Base-by-base conservation (phyloP, 1,140 invertebrate species). In the Drosophila oshimai region DNA sequence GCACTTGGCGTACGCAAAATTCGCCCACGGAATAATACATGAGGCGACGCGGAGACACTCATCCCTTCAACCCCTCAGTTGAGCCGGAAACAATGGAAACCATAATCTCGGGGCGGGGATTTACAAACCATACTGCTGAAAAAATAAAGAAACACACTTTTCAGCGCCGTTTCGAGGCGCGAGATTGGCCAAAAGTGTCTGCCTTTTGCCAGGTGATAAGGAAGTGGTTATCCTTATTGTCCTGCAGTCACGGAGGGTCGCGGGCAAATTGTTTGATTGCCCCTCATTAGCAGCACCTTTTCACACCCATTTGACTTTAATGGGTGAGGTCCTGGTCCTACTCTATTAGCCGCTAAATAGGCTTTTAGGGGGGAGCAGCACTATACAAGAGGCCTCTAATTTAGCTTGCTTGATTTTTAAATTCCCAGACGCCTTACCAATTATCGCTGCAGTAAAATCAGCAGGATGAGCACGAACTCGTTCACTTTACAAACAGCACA, bases 11-110 rank as follows among this genome's bases (percentile, higher is more conserved):
- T 77, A 74, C 61, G 72, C 80, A 51, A 79, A 84, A 73, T 80
- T 58, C 75, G 57, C 51, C 77, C 60, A 53, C 71, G 62, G 81
- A 86, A 86, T 86, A 87, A 86, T 58, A 76, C 80, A 86, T 86
- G 80, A 86, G 80, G 36, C 41, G 53, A 39, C 41, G 53, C 42
- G 31, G 26, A 34, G 54, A 17, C 18, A 9, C 45, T 18, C 15
- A 34, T 33, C 39, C 36, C 74, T 83, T 53, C 44, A 76, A 62
- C 80, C 42, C 80, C 74, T 64, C 78, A 44, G 36, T 60, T 46
- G 64, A 74, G 75, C 44, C 64, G 64, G 55, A 71, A 62, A 53
- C 70, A 65, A 62, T 67, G 46, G 31, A 28, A 71, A 45, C 47
- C 44, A 29, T 33, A 57, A 33, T 41, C 15, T 55, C 45, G 28